A percentile compares a stretch with the other conserved stretches of the same genome.
Conservation (phyloP, 2,797 vertebrate genomes). For the Steatocranus sp. region DNA sequence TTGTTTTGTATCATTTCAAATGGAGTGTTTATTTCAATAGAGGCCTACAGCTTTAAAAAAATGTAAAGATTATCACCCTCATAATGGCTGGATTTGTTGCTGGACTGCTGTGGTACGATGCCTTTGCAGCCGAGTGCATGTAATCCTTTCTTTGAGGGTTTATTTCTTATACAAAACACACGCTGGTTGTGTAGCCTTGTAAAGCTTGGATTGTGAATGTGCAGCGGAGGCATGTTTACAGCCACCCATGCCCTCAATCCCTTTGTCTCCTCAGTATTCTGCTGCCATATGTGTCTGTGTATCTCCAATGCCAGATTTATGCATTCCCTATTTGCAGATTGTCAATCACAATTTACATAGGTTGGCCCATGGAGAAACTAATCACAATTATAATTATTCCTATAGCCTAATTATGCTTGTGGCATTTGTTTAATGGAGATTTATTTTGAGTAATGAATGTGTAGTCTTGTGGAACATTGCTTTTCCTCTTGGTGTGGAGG, state of each 20-base stretch:
- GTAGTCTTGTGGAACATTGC: conserved; percentile 79
- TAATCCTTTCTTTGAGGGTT: neutral
- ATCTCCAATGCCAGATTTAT: conserved; percentile 26
- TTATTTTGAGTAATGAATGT: conserved; percentile 77
- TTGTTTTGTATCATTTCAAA: neutral
- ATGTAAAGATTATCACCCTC: neutral
- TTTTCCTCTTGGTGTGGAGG: conserved; percentile 49
- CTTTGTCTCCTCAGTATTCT: conserved; percentile 12
- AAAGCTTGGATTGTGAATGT: neutral
- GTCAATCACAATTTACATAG: conserved; percentile 72
- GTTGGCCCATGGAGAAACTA: conserved; percentile 63
- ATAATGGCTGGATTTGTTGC: neutral
- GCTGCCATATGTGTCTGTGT: neutral
- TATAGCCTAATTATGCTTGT: conserved; percentile 72
- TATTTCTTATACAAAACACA: neutral
- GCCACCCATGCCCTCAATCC: conserved; percentile 4
- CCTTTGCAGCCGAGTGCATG: neutral
- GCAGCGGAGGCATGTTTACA: conserved; percentile 5
- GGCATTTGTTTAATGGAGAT: conserved; percentile 77
- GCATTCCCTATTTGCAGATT: conserved; percentile 32
- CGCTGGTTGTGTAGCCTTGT: neutral
- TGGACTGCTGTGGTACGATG: neutral
- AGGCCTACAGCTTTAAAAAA: neutral
- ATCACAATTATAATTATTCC: conserved; percentile 75
- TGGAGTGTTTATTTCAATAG: neutral